Evolutionary conservation across 2,888 invertebrate species (phyloP).

Genomic region (Encarsia formosa): DNA sequence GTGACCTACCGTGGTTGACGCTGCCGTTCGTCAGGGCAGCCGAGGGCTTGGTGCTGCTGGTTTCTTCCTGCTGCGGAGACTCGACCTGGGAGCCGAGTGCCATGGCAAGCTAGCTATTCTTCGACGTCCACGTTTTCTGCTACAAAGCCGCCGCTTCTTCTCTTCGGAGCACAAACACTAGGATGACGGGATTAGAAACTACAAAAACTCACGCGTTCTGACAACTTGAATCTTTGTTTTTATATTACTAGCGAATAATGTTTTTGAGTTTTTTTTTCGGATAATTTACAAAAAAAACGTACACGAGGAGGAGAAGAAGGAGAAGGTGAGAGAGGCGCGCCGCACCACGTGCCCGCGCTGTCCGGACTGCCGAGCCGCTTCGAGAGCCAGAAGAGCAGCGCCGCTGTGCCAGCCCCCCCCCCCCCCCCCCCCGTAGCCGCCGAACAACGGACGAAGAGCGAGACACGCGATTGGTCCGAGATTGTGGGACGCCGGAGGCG

Average conservation of each 20-base stretch:
- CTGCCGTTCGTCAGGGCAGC: no score
- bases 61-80: constrained; percentile 29
- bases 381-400: background rate
- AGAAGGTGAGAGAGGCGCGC: background rate
- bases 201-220: no score
- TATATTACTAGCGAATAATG: no score
- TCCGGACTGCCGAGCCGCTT: background rate
- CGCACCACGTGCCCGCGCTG: constrained; percentile 13
- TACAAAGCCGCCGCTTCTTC: background rate
- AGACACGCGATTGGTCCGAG: no score
- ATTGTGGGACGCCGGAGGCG: no score
- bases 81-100: constrained; percentile 51
- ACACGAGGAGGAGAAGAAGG: background rate
- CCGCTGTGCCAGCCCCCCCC: background rate
- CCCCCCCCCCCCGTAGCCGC: background rate
- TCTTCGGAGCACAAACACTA: no score
- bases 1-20: background rate
- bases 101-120: constrained; percentile 33
- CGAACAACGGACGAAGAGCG: no score
- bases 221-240: no score
- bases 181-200: no score
- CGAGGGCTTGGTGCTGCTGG: constrained; percentile 3
- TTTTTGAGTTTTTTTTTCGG: no score
- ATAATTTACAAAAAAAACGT: no score
- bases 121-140: background rate